Evolutionary conservation across 1,140 invertebrate genomes (phyloP).

Genomic region (Ostrea edulis): DNA sequence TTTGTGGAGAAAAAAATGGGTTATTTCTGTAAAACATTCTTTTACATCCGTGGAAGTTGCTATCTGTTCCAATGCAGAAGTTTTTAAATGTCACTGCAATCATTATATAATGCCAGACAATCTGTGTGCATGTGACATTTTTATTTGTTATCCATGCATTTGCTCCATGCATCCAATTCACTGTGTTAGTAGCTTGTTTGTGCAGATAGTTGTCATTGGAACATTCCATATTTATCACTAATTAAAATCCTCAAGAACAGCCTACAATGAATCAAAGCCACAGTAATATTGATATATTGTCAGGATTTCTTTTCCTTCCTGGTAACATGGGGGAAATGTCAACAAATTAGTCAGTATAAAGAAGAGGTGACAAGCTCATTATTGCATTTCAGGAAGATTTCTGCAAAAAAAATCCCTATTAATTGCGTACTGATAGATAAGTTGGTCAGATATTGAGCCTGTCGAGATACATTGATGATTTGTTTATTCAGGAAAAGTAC

Average conservation of each 20-base stretch:
- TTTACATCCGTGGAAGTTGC: no score
- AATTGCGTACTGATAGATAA: background rate
- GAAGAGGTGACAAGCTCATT: background rate
- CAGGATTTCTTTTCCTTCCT: background rate
- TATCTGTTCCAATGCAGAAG: no score
- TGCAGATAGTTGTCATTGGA: background rate
- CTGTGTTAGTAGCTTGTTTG: background rate
- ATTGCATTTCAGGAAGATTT: background rate
- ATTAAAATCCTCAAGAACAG: slow-evolving; percentile 11
- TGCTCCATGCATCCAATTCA: no score
- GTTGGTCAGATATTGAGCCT: background rate
- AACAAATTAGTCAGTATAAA: background rate
- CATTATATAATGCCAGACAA: background rate
- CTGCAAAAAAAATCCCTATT: background rate
- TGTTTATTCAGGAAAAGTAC: background rate
- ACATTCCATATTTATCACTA: background rate
- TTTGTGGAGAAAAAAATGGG: no score
- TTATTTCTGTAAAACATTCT: no score
- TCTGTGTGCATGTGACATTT: background rate
- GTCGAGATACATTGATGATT: background rate
- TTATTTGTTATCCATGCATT: background rate
- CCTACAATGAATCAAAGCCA: background rate
- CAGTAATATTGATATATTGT: background rate
- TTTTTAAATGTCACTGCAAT: background rate
- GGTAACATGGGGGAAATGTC: background rate